Conservation (phyloP, 1,140 invertebrate species). For the Caerostris extrusa region DNA sequence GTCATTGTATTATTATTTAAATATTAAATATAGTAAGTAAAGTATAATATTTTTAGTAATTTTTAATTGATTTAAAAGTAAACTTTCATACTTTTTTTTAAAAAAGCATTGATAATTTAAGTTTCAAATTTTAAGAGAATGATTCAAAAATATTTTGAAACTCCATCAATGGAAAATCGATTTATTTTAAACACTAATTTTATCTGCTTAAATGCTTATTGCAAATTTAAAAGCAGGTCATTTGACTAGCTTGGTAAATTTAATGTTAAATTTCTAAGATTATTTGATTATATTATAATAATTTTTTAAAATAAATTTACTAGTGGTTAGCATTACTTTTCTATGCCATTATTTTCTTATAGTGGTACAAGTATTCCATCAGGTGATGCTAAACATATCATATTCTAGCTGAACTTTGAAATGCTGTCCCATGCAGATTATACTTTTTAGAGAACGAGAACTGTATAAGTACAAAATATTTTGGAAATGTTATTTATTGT, state of each 20-base stretch:
- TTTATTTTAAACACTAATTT: neutral
- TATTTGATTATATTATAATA: no score
- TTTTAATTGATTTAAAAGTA: neutral
- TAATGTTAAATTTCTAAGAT: no score
- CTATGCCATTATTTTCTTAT: neutral
- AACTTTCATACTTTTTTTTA: neutral
- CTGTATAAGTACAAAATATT: slow-evolving; percentile 66
- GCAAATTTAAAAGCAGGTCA: no score
- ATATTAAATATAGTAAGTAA: no score
- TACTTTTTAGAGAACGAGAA: slow-evolving; percentile 62
- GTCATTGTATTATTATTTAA: no score
- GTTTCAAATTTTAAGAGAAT: neutral
- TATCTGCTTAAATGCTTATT: no score
- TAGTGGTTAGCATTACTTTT: neutral
- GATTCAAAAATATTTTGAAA: neutral
- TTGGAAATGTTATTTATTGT: slow-evolving; percentile 72
- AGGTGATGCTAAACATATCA: slow-evolving; percentile 69
- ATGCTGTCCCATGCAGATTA: slow-evolving; percentile 15
- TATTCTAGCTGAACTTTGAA: slow-evolving; percentile 61
- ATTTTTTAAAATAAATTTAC: no score
- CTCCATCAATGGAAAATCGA: neutral
- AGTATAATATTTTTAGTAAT: neutral
- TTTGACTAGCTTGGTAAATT: no score
- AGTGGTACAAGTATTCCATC: slow-evolving; percentile 17
- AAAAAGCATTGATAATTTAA: neutral